Conservation (phyloP, 2,888 invertebrate species). For the Lasius platythorax region DNA sequence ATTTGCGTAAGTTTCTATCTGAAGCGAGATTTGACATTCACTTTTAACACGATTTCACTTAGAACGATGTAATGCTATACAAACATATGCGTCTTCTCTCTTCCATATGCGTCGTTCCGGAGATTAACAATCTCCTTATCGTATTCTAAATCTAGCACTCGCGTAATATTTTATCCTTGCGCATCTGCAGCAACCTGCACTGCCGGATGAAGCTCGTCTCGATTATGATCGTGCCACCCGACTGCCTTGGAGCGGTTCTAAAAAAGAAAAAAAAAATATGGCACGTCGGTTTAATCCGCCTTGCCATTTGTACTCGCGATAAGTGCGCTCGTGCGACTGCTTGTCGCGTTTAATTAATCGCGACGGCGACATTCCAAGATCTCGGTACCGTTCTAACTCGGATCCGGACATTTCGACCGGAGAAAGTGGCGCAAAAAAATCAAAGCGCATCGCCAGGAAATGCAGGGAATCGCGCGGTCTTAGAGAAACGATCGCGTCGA, state of each 20-base stretch:
- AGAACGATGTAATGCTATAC: constrained; percentile 45
- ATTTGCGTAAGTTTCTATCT: constrained; percentile 15
- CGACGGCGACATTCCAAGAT: constrained; percentile 52
- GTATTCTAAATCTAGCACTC: constrained; percentile 56
- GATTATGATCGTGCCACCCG: constrained; percentile 66
- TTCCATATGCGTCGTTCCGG: constrained; percentile 41
- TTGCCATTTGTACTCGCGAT: constrained; percentile 75
- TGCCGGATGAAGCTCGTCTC: constrained; percentile 67
- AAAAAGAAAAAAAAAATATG: constrained; percentile 59
- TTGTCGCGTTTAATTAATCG: constrained; percentile 74
- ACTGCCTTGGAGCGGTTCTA: constrained; percentile 77
- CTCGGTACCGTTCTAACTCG: constrained; percentile 28
- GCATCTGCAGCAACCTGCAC: constrained; percentile 56
- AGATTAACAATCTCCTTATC: constrained; percentile 55
- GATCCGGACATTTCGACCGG: constrained; percentile 47
- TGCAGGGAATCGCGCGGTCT: constrained; percentile 4
- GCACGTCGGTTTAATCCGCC: constrained; percentile 79
- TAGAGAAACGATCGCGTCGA: constrained; percentile 23
- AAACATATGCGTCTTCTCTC: constrained; percentile 44
- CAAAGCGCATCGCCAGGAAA: constrained; percentile 32
- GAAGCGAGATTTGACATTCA: constrained; percentile 48
- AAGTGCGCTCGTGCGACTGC: constrained; percentile 64
- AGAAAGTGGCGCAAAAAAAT: constrained; percentile 65
- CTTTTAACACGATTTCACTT: constrained; percentile 56
- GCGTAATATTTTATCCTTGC: constrained; percentile 57